Conservation (phyloP, 37 sponge, comb jelly and placozoan genomes). For the Chondrosia reniformis region DNA sequence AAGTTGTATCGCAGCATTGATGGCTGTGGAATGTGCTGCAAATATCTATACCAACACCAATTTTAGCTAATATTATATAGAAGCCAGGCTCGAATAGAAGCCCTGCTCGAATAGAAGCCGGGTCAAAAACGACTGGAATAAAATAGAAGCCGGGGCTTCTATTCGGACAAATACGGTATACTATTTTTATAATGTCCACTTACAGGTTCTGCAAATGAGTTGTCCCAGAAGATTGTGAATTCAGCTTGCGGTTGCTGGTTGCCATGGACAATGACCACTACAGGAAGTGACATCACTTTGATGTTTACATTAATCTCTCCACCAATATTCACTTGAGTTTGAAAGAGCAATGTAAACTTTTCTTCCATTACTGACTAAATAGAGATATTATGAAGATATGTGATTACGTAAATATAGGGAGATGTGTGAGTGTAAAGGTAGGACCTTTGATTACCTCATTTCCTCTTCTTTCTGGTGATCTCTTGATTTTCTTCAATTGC, state of each 20-base stretch:
- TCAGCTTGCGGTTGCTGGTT: constrained; percentile 91
- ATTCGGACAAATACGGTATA: too few species aligned
- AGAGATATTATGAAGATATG: neutral
- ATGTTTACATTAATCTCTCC: constrained; percentile 10
- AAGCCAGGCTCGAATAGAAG: too few species aligned
- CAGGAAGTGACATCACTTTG: constrained; percentile 74
- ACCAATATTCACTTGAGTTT: constrained; percentile 22
- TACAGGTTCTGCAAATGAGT: constrained; percentile 85
- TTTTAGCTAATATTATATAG: too few species aligned
- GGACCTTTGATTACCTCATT: too few species aligned
- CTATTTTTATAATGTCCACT: neutral
- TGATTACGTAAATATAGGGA: neutral
- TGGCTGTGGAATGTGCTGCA: too few species aligned
- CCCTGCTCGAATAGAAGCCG: too few species aligned
- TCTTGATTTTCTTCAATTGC: constrained; percentile 55
- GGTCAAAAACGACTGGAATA: too few species aligned
- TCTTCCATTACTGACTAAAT: constrained; percentile 22
- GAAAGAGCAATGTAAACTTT: constrained; percentile 35
- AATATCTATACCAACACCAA: too few species aligned
- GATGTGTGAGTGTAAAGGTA: neutral
- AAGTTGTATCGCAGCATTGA: too few species aligned
- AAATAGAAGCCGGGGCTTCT: too few species aligned
- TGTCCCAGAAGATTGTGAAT: constrained; percentile 99
- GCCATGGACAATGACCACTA: constrained; percentile 94
- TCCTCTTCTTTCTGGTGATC: constrained; percentile 56